A percentile compares a stretch with the other conserved stretches of the same genome.
phyloP scores from a whole-genome alignment of 2,888 invertebrate species.

The Volucella inanis region DNA sequence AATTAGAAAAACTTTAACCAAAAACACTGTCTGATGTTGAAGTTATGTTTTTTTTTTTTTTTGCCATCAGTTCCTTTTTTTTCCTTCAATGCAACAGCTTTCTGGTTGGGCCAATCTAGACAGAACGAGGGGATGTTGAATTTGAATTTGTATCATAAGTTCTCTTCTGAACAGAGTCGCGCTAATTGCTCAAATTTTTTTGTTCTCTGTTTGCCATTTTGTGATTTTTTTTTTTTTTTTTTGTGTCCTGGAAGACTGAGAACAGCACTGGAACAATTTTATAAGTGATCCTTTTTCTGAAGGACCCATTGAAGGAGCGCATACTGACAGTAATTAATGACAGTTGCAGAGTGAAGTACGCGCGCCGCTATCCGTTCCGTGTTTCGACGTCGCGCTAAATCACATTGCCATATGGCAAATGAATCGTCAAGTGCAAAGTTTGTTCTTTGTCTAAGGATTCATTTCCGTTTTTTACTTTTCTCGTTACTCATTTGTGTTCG shows the following conservation, averaged over 20 bases:
- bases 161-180: not conserved
- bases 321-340: constrained; percentile 83
- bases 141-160: constrained; percentile 1
- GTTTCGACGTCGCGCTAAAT: constrained; percentile 38
- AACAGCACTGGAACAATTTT: too few relatives aligned
- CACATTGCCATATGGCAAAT: constrained; percentile 73
- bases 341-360: constrained; percentile 79
- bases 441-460: constrained; percentile 72
- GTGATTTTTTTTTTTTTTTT: constrained; percentile 42
- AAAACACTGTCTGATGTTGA: constrained; percentile 20
- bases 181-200: constrained; percentile 60
- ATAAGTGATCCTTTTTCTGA: constrained; percentile 10
- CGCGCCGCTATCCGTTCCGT: constrained; percentile 18
- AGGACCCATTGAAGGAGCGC: constrained; percentile 60
- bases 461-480: constrained; percentile 78
- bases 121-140: constrained; percentile 18
- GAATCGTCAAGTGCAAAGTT: constrained; percentile 75
- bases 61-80: constrained; percentile 5
- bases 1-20: constrained; percentile 60
- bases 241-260: too few relatives aligned
- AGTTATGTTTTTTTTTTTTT: not conserved
- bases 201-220: constrained; percentile 41
- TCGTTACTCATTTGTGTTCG: constrained; percentile 1
- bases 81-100: constrained; percentile 4
- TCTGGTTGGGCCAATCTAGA: constrained; percentile 51